phyloP scores from a whole-genome alignment of 2,113 vertebrate genomes.

The Hyaena hyaena region DNA sequence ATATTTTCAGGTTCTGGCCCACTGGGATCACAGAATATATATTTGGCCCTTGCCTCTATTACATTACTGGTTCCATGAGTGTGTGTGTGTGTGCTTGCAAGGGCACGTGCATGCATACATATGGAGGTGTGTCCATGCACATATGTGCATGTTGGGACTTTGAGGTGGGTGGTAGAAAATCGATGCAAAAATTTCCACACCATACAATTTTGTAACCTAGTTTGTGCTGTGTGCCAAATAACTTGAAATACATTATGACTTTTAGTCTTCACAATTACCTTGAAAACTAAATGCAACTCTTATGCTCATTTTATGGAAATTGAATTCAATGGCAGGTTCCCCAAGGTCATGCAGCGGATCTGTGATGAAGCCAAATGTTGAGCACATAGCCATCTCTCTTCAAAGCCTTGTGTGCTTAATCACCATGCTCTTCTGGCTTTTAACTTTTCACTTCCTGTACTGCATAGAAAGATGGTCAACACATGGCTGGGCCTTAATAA shows the following conservation, averaged over 20 bases:
- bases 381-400: neutral
- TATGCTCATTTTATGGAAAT: neutral
- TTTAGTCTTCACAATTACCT: neutral
- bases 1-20: neutral
- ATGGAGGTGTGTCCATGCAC: too few relatives aligned
- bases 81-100: neutral
- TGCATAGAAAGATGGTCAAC: conserved; percentile 13
- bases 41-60: neutral
- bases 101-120: too few relatives aligned
- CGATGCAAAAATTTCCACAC: neutral
- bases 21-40: neutral
- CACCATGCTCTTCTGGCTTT: neutral
- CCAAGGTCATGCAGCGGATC: neutral
- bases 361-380: neutral
- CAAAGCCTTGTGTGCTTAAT: neutral
- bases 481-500: neutral
- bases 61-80: neutral
- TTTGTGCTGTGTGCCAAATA: neutral
- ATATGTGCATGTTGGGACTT: neutral
- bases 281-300: neutral
- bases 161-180: neutral
- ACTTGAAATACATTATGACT: neutral
- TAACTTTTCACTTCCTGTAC: neutral
- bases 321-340: neutral
- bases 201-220: neutral